Evolutionary conservation across 2,113 vertebrate genomes (phyloP), one percentile per base, ranked within the genome.

Genomic region (Bolborhynchus lineola): DNA sequence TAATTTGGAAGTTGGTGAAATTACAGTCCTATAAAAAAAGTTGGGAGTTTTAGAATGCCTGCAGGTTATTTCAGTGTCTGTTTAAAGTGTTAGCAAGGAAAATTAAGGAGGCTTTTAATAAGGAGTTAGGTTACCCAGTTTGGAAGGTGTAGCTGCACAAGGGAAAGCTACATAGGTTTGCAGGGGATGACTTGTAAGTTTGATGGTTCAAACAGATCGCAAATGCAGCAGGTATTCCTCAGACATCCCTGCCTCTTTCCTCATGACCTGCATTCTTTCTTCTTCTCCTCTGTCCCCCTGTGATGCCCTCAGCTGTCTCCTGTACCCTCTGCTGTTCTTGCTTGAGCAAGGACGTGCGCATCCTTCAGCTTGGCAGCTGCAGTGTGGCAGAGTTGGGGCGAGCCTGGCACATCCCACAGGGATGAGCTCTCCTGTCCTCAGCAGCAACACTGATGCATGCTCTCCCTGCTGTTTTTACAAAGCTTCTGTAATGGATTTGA

Each of bases 391-490:
- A 42, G 16, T 49, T 19, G 23, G n/a, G 46, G 2, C 31, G 55
- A 78, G 21, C 41, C 41, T 0, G 0, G 24, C 0, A 0, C 2
- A 3, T 91, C 71, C 31, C 1, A 1, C 6, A 16, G 42, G 62
- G 17, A 8, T 25, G 35, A 94, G n/a, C 35, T 25, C 3, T 37
- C 41, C 33, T 65, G 16, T 78, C 50, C 28, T 35, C 47, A 19
- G 29, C 33, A 82, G 13, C 16, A 46, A 0, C 11, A 9, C 9
- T 16, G 26, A 8, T 83, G 42, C 5, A 1, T 5, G 6, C 15
- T 47, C 4, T 83, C 26, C 1, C 33, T 6, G 0, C 49, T 57
- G 20, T 13, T 74, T 47, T 44, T 23, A 37, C 33, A 33, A 60
- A 55, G 33, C 23, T 44, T 55, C 17, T 39, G 25, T 39, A 18